Conservation (phyloP, 2,113 vertebrate species). For the Antechinus flavipes region DNA sequence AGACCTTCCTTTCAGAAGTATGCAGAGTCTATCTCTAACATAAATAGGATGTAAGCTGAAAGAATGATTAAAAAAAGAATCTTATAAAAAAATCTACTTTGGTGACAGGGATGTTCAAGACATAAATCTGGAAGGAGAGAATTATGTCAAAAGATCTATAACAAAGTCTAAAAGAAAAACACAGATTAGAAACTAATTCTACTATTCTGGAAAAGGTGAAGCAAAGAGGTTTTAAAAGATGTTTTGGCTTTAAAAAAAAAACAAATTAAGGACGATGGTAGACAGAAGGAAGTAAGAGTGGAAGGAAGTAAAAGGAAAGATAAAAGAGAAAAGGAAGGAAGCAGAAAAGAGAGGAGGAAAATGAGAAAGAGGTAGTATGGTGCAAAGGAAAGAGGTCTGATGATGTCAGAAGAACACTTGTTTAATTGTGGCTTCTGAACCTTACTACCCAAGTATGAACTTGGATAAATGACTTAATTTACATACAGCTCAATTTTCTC, state of each 20-base stretch:
- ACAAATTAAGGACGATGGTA: not conserved
- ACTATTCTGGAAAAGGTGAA: not conserved
- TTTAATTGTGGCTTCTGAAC: not conserved
- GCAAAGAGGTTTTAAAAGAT: not conserved
- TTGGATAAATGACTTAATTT: not conserved
- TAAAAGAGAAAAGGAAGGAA: not conserved
- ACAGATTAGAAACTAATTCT: not conserved
- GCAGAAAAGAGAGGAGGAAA: not conserved
- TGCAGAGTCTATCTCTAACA: not conserved
- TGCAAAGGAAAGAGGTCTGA: not conserved
- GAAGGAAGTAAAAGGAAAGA: not conserved
- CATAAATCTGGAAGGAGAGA: not conserved
- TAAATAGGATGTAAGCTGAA: not conserved
- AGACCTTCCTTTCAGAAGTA: not conserved
- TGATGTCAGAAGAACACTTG: not conserved
- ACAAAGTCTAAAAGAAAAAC: not conserved
- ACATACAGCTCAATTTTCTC: not conserved
- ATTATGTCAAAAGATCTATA: not conserved
- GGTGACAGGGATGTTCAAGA: not conserved
- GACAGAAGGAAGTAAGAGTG: not conserved
- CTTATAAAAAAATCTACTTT: not conserved
- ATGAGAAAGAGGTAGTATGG: not conserved
- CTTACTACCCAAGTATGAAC: not conserved
- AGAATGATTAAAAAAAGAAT: not conserved
- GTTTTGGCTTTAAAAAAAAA: not conserved